A percentile compares a stretch with the other conserved stretches of the same genome.
phyloP scores from a whole-genome alignment of 2,888 invertebrate genomes.

The Lacanobia oleracea region DNA sequence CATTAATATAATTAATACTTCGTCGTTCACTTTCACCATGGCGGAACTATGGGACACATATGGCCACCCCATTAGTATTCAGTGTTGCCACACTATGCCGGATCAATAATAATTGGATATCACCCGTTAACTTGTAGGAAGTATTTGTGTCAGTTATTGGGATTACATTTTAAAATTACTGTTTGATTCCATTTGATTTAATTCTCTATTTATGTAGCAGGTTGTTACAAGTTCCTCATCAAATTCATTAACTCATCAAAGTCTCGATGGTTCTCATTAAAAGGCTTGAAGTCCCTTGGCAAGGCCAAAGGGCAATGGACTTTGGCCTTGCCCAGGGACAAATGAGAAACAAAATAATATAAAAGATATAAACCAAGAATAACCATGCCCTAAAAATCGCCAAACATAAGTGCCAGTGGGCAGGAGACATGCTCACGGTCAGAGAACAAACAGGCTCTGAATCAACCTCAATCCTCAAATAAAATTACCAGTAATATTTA shows the following conservation, averaged over 20 bases:
- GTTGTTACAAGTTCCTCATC: not conserved
- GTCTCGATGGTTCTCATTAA: too few relatives aligned
- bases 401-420: too few relatives aligned
- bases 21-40: conserved; percentile 80
- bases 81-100: conserved; percentile 62
- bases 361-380: too few relatives aligned
- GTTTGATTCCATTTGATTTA: not conserved
- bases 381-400: too few relatives aligned
- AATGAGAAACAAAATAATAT: too few relatives aligned
- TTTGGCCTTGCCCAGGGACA: too few relatives aligned
- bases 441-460: too few relatives aligned
- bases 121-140: conserved; percentile 72
- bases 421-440: too few relatives aligned
- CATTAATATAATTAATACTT: conserved; percentile 76
- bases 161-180: conserved; percentile 33
- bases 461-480: too few relatives aligned
- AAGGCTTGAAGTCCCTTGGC: not conserved
- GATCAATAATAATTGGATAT: conserved; percentile 81
- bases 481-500: too few relatives aligned
- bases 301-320: too few relatives aligned
- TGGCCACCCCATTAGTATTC: conserved; percentile 81
- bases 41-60: conserved; percentile 74
- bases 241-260: too few relatives aligned
- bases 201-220: not conserved
- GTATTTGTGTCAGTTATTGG: conserved; percentile 73